phyloP scores from a whole-genome alignment of 2,113 vertebrate genomes.

The Poeciliopsis turrubarensis region DNA sequence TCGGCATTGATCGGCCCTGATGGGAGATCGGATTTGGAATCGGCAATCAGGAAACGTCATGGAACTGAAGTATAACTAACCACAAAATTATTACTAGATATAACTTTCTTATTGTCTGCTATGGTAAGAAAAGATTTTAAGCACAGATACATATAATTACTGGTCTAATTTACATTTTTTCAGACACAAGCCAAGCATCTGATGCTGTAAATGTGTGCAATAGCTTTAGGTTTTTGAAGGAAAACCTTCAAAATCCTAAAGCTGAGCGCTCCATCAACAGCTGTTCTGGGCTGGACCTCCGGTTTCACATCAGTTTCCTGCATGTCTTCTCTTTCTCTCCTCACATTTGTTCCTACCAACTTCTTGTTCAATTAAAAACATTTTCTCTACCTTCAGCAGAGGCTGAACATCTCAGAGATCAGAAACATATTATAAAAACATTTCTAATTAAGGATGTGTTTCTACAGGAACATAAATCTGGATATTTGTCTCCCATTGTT shows the following conservation, averaged over 20 bases:
- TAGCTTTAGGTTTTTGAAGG: too few relatives aligned
- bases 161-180: background rate
- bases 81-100: too few relatives aligned
- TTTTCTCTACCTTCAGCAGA: background rate
- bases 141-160: background rate
- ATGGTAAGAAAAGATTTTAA: background rate
- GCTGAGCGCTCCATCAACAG: too few relatives aligned
- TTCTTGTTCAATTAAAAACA: background rate
- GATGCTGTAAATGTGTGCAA: too few relatives aligned
- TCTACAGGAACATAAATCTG: background rate
- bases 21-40: too few relatives aligned
- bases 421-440: background rate
- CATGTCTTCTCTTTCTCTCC: too few relatives aligned
- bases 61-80: background rate
- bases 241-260: too few relatives aligned
- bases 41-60: background rate
- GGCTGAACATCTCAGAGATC: background rate
- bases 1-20: too few relatives aligned
- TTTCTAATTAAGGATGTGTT: background rate
- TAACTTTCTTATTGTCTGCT: background rate
- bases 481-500: background rate
- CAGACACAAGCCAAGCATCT: background rate
- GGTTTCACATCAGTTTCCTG: too few relatives aligned
- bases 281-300: too few relatives aligned
- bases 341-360: too few relatives aligned